A percentile compares a stretch with the other conserved stretches of the same genome.
phyloP scores from a whole-genome alignment of 2,113 vertebrate species.

The Tachycineta bicolor region DNA sequence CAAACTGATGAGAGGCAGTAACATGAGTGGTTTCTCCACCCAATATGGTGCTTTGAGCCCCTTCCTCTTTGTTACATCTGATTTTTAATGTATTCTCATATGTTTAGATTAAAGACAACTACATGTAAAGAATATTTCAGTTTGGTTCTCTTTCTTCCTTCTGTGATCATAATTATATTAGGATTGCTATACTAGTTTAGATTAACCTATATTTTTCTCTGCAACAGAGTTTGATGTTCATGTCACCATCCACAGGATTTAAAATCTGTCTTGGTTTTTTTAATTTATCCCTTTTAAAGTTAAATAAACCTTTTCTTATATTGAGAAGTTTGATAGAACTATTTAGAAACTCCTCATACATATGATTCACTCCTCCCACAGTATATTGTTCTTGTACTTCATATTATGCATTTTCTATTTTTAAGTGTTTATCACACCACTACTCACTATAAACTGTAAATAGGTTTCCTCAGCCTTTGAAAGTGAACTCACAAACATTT shows the following conservation, averaged over 20 bases:
- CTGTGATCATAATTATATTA: not conserved
- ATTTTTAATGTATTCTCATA: not conserved
- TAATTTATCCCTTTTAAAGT: not conserved
- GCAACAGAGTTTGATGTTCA: not conserved
- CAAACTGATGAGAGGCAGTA: not conserved
- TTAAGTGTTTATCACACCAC: not conserved
- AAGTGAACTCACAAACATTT: not conserved
- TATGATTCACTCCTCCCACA: not conserved
- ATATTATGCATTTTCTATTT: not conserved
- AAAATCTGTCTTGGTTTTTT: not conserved
- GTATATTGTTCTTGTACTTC: not conserved
- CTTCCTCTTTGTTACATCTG: not conserved
- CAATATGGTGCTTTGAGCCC: not conserved
- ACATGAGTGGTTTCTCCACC: not conserved
- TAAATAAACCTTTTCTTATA: not conserved
- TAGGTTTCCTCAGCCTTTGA: not conserved
- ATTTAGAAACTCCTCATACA: not conserved
- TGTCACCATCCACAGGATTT: not conserved
- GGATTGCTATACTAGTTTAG: not conserved
- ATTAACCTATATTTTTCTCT: not conserved
- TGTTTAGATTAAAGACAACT: not conserved
- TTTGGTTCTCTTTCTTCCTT: not conserved
- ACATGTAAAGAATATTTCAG: not conserved
- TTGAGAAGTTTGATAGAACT: not conserved
- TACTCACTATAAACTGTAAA: not conserved